Evolutionary conservation across 2,888 invertebrate species (phyloP), one percentile per base, ranked within the genome.

Genomic region (Syrista parreyssii): DNA sequence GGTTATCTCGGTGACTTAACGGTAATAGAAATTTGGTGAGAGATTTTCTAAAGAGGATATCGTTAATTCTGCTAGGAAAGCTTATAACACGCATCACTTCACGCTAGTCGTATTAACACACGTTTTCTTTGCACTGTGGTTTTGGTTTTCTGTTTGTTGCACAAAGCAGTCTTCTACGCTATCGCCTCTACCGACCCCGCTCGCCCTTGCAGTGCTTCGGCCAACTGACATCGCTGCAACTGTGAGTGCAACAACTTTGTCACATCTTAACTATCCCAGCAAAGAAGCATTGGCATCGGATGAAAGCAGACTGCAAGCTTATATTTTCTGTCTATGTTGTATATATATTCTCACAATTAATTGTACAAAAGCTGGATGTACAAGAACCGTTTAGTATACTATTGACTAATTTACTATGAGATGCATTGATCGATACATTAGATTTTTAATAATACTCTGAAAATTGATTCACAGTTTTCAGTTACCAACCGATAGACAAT

Each of bases 71-170:
- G 23, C 73, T 55, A 23, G 9, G 68, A 72, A 75, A 80, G 83
- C 84, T 82, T 84, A 81, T 84, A 84, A 84, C 84, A 84, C 83
- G 83, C 85, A 84, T 82, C 81, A 81, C 79, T 55, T 55, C 55
- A 55, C 75, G 82, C 84, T 80, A 80, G 73, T 86, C 85, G 30
- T 82, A 77, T 80, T 82, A 71, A 71, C 71, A 4, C 71, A 33
- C 71, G 71, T 84, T 83, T 82, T 84, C 84, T 88, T 85, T 88
- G 91, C 91, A 91, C 91, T 90, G 86, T 89, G 91, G 91, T 89
- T 90, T 90, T 89, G 90, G 90, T 90, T 89, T 89, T 89, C 88
- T 85, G 86, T 89, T 88, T 88, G 86, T 88, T 86, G 86, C 87
- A 88, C 88, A 88, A 87, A 85, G 89, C 89, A 88, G 90, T 83